A percentile compares a stretch with the other conserved stretches of the same genome.
Evolutionary conservation across 2,888 invertebrate species (phyloP).

Genomic region (Allophyes oxyacanthae): DNA sequence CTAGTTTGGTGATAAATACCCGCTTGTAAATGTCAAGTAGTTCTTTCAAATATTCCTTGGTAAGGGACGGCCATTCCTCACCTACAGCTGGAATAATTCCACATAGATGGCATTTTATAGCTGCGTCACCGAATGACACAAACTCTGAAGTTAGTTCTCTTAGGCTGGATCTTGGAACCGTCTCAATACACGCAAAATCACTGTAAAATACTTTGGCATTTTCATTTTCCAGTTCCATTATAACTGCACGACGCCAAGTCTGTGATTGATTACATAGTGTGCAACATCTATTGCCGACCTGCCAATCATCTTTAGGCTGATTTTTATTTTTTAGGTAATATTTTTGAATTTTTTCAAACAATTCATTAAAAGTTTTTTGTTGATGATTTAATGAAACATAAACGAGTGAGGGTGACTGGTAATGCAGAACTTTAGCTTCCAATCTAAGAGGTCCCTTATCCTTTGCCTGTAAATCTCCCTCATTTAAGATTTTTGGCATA

Average conservation of each 20-base stretch:
- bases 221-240: slow-evolving; percentile 75
- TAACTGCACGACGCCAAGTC: slow-evolving; percentile 91
- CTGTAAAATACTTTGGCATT: slow-evolving; percentile 90
- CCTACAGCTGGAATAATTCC: slow-evolving; percentile 92
- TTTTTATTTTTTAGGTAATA: slow-evolving; percentile 76
- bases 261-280: slow-evolving; percentile 81
- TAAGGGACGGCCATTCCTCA: slow-evolving; percentile 89
- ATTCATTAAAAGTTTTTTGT: slow-evolving; percentile 77
- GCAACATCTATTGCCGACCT: slow-evolving; percentile 85
- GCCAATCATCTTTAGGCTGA: slow-evolving; percentile 78
- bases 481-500: slow-evolving; percentile 45
- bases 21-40: slow-evolving; percentile 85
- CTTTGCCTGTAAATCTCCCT: slow-evolving; percentile 75
- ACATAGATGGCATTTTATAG: slow-evolving; percentile 91
- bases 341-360: slow-evolving; percentile 88
- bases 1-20: slow-evolving; percentile 88
- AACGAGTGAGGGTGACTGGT: slow-evolving; percentile 89
- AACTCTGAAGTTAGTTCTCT: slow-evolving; percentile 87
- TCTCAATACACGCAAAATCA: slow-evolving; percentile 90
- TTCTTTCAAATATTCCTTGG: slow-evolving; percentile 90
- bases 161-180: slow-evolving; percentile 80
- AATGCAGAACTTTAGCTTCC: slow-evolving; percentile 84
- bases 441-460: slow-evolving; percentile 85
- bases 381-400: slow-evolving; percentile 88
- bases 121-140: slow-evolving; percentile 86